Evolutionary conservation across 1,140 invertebrate species (phyloP).

Genomic region (Periplaneta americana): DNA sequence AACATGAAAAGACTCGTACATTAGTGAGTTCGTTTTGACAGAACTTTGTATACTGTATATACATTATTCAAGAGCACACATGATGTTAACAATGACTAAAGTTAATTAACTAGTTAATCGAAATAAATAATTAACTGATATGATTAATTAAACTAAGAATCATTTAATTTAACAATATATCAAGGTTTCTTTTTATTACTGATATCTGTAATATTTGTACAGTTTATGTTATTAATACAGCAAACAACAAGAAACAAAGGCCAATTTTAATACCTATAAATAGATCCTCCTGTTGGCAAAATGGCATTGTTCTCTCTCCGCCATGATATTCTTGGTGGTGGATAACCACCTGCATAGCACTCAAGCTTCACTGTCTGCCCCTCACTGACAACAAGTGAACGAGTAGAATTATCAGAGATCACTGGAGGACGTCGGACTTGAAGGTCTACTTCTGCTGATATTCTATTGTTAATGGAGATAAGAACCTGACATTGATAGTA

Average conservation of each 20-base stretch:
- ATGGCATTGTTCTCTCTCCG: constrained; percentile 89
- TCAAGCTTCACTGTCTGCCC: constrained; percentile 72
- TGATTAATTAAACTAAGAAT: no score
- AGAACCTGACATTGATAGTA: constrained; percentile 83
- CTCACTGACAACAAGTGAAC: constrained; percentile 78
- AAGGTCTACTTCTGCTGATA: constrained; percentile 76
- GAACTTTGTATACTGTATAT: no score
- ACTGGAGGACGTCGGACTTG: constrained; percentile 80
- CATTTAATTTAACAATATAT: no score
- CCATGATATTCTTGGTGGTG: constrained; percentile 81
- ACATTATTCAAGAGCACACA: no score
- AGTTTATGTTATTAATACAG: no score
- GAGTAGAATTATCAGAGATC: constrained; percentile 88
- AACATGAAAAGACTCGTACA: no score
- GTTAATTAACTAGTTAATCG: no score
- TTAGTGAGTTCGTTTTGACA: no score
- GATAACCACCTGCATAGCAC: constrained; percentile 83
- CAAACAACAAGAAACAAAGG: neutral
- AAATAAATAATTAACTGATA: no score
- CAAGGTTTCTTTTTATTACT: no score
- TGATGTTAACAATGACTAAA: no score
- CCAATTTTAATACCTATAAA: constrained; percentile 46
- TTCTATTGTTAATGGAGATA: constrained; percentile 68
- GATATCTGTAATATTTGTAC: no score
- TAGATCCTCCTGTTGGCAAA: constrained; percentile 79